Evolutionary conservation across 2,113 vertebrate genomes (phyloP).

Genomic region (Mesocricetus auratus): DNA sequence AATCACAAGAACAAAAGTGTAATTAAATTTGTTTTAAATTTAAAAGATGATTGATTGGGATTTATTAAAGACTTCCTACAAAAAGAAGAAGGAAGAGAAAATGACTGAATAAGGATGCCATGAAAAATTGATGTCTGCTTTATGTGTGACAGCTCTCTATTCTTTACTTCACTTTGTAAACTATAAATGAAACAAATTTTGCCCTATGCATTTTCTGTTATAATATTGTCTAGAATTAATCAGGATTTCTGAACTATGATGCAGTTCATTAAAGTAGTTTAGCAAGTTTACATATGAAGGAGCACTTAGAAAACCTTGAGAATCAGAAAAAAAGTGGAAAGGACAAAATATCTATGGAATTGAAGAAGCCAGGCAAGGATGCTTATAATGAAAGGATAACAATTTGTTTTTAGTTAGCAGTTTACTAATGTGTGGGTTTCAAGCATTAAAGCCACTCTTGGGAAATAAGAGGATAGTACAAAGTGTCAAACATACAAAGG

Average conservation of each 20-base stretch:
- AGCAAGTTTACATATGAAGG: neutral
- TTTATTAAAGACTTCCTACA: neutral
- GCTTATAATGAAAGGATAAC: constrained; percentile 45
- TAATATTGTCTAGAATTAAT: neutral
- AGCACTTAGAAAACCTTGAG: neutral
- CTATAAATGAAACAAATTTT: neutral
- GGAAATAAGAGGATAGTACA: constrained; percentile 48
- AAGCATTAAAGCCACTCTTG: constrained; percentile 25
- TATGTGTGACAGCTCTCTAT: neutral
- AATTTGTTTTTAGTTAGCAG: constrained; percentile 60
- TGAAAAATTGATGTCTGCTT: neutral
- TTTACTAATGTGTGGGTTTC: constrained; percentile 60
- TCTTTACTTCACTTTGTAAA: neutral
- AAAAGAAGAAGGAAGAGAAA: neutral
- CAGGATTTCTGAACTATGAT: neutral
- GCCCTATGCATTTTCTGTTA: neutral
- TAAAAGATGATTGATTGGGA: neutral
- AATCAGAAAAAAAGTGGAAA: neutral
- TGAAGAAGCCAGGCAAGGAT: constrained; percentile 16
- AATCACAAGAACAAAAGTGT: neutral
- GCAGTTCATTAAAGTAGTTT: constrained; percentile 6
- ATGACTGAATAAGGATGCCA: neutral
- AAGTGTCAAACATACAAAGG: constrained; percentile 44
- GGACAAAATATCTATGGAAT: constrained; percentile 26
- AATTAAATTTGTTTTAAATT: neutral